phyloP scores from a whole-genome alignment of 2,888 invertebrate genomes.

The Macrophya alboannulata region DNA sequence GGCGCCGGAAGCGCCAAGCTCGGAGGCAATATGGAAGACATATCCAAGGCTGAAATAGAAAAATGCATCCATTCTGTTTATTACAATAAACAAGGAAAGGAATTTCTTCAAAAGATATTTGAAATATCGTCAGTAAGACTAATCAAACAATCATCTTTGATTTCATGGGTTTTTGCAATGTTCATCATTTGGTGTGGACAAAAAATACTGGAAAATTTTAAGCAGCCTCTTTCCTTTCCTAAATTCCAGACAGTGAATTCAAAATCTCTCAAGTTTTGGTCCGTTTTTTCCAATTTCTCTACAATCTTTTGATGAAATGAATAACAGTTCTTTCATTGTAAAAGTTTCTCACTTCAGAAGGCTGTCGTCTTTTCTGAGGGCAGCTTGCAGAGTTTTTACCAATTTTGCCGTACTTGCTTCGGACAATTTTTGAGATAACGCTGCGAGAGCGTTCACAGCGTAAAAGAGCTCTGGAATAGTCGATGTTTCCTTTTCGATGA shows the following conservation, averaged over 20 bases:
- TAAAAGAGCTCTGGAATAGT: constrained; percentile 88
- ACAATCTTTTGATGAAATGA: background rate
- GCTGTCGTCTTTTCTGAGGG: constrained; percentile 93
- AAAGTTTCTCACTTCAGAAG: constrained; percentile 83
- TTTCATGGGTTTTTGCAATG: constrained; percentile 47
- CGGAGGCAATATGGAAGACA: constrained; percentile 91
- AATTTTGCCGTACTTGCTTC: constrained; percentile 85
- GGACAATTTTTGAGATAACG: constrained; percentile 85
- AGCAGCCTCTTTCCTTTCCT: background rate
- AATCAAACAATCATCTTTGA: constrained; percentile 50
- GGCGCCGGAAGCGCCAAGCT: constrained; percentile 86
- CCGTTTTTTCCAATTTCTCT: background rate
- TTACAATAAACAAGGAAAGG: background rate
- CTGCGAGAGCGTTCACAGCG: constrained; percentile 87
- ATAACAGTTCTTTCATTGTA: background rate
- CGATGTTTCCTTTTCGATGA: constrained; percentile 86
- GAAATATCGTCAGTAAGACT: constrained; percentile 54
- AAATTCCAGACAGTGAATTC: background rate
- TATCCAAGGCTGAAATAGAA: constrained; percentile 87
- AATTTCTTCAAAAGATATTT: constrained; percentile 42
- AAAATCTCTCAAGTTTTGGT: background rate
- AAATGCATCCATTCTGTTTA: background rate
- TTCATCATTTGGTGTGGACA: background rate
- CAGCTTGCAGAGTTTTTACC: constrained; percentile 87
- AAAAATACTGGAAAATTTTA: background rate